These are phyloP conservation scores for Tetropium fuscum DNA, from an alignment of 2,888 invertebrate species.

Conservation along the genomic window DNA sequence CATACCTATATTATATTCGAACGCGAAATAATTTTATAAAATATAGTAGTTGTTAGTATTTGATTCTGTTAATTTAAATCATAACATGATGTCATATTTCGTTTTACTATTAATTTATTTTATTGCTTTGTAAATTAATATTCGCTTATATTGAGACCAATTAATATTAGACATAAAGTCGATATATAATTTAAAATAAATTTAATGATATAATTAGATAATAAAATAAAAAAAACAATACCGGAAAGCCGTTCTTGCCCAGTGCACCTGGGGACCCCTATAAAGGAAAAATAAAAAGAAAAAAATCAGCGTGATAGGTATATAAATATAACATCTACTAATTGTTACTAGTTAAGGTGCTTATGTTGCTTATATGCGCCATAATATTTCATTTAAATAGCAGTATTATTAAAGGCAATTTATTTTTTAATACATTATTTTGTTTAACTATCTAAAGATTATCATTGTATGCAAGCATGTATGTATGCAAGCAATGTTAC, in stretches of 20 bases:
- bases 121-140: too few relatives aligned
- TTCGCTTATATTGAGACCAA: slow-evolving; percentile 52
- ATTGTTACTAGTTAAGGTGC: slow-evolving; percentile 1
- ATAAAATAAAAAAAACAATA: slow-evolving; percentile 71
- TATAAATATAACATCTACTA: too few relatives aligned
- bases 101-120: too few relatives aligned
- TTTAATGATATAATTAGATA: slow-evolving; percentile 32
- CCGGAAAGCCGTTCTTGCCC: slow-evolving; percentile 93
- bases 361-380: slow-evolving; percentile 3
- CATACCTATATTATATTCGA: too few relatives aligned
- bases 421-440: too few relatives aligned
- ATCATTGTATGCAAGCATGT: too few relatives aligned
- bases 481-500: too few relatives aligned
- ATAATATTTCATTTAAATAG: too few relatives aligned
- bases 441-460: too few relatives aligned
- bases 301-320: slow-evolving; percentile 48
- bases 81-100: neutral
- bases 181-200: slow-evolving; percentile 16
- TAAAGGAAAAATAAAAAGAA: slow-evolving; percentile 65
- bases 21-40: too few relatives aligned
- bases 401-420: too few relatives aligned
- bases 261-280: slow-evolving; percentile 86
- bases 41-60: slow-evolving; percentile 34
- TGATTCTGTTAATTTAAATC: slow-evolving; percentile 10
- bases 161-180: slow-evolving; percentile 53